Conservation (phyloP, 1,140 invertebrate genomes). For the Drosophila albomicans region DNA sequence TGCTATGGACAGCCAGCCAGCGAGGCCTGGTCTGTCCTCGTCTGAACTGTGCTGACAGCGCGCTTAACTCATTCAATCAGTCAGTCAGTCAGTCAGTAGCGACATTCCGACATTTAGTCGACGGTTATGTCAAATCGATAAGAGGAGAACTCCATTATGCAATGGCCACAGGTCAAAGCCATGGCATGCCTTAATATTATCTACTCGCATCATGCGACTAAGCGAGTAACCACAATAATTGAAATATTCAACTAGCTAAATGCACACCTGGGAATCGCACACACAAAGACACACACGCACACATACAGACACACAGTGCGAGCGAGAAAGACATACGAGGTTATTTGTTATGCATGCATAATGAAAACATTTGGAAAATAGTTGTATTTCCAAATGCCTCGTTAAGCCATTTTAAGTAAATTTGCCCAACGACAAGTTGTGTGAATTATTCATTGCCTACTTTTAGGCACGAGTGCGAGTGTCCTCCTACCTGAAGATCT, state of each 20-base stretch:
- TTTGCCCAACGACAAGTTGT: constrained; percentile 60
- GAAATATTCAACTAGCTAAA: constrained; percentile 65
- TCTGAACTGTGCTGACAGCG: not conserved
- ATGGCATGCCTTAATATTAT: not conserved
- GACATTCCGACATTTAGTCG: constrained; percentile 13
- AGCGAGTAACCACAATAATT: constrained; percentile 49
- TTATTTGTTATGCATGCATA: constrained; percentile 51
- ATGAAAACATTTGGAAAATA: constrained; percentile 67
- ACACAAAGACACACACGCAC: constrained; percentile 11
- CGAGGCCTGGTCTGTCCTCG: not conserved
- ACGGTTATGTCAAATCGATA: constrained; percentile 51
- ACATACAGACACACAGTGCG: constrained; percentile 42
- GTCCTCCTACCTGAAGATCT: not conserved
- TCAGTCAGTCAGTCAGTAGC: constrained; percentile 10
- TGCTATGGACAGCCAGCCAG: not conserved
- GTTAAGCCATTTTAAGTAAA: constrained; percentile 76
- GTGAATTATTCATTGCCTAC: constrained; percentile 71
- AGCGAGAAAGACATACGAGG: not conserved
- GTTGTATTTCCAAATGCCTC: constrained; percentile 58
- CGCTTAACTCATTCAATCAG: constrained; percentile 8
- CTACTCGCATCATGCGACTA: not conserved
- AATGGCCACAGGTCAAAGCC: constrained; percentile 54
- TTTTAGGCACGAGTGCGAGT: constrained; percentile 29
- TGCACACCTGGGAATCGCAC: constrained; percentile 59
- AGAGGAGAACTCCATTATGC: constrained; percentile 53